phyloP scores from a whole-genome alignment of 2,113 vertebrate species.

The Thomomys bottae region DNA sequence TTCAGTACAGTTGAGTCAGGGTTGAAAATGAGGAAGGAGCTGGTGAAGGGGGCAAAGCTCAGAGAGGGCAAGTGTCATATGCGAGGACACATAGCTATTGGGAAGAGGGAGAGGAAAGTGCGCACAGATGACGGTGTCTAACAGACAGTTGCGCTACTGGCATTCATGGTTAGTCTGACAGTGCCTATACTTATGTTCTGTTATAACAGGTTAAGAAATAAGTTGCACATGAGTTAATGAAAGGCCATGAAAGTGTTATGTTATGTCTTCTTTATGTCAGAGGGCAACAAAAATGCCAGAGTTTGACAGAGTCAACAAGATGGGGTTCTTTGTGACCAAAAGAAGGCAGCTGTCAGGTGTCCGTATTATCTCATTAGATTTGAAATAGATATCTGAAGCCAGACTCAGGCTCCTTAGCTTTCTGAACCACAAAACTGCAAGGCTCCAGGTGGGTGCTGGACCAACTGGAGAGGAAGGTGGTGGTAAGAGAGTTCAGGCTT shows the following conservation, averaged over 20 bases:
- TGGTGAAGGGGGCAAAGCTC: not conserved
- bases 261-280: not conserved
- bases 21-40: not conserved
- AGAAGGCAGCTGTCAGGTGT: slow-evolving; percentile 34
- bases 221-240: not conserved
- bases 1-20: not conserved
- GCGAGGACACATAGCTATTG: too few species aligned
- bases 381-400: slow-evolving; percentile 12
- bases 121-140: not conserved
- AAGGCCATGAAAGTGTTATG: not conserved
- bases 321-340: slow-evolving; percentile 14
- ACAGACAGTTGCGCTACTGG: not conserved
- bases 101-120: not conserved
- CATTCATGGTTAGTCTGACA: not conserved
- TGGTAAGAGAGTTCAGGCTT: not conserved
- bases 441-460: not conserved
- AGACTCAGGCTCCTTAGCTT: not conserved
- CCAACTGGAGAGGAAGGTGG: not conserved
- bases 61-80: not conserved
- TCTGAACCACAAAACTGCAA: slow-evolving; percentile 3
- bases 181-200: not conserved
- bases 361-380: not conserved
- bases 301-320: slow-evolving; percentile 13
- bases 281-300: not conserved
- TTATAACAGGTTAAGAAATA: not conserved